These are phyloP conservation scores for Hirtodrosophila confusa DNA, from an alignment of 2,888 invertebrate genomes.

Conservation along the genomic window DNA sequence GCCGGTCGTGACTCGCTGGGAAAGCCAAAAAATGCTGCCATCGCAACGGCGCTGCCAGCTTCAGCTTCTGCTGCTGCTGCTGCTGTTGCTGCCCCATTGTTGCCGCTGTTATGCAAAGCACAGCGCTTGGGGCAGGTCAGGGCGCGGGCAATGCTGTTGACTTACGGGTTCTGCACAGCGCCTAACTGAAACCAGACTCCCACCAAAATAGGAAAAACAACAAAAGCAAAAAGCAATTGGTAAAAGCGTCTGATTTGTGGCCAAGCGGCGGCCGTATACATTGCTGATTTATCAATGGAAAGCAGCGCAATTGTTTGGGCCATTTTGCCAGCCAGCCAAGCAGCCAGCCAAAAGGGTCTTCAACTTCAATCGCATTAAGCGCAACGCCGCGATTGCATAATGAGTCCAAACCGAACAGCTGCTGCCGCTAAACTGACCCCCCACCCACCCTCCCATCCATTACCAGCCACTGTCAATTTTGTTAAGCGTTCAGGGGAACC, in stretches of 20 bases:
- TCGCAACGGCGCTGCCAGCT: not conserved
- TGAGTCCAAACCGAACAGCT: conserved; percentile 12
- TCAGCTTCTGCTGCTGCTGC: conserved; percentile 14
- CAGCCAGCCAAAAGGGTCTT: conserved; percentile 41
- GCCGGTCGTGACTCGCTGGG: conserved; percentile 73
- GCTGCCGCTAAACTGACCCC: not conserved
- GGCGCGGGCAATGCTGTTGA: conserved; percentile 7
- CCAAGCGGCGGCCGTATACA: conserved; percentile 38
- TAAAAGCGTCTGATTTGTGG: conserved; percentile 57
- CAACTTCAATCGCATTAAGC: conserved; percentile 54
- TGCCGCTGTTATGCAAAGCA: conserved; percentile 53
- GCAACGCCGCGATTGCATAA: conserved; percentile 52
- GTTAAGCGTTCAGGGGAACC: conserved; percentile 60
- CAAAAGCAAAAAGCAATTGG: conserved; percentile 17
- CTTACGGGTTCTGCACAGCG: conserved; percentile 31
- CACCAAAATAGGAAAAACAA: conserved; percentile 4
- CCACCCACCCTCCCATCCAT: not conserved
- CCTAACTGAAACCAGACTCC: conserved; percentile 6
- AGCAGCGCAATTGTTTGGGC: conserved; percentile 48
- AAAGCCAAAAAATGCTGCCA: conserved; percentile 59
- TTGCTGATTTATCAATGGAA: conserved; percentile 60
- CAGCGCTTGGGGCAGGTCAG: conserved; percentile 49
- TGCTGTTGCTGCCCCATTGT: conserved; percentile 3
- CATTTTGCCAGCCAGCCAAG: conserved; percentile 14
- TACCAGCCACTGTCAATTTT: conserved; percentile 51